Evolutionary conservation across 1,140 invertebrate species (phyloP), one percentile per base, ranked within the genome.

Genomic region (Streblospio benedicti): DNA sequence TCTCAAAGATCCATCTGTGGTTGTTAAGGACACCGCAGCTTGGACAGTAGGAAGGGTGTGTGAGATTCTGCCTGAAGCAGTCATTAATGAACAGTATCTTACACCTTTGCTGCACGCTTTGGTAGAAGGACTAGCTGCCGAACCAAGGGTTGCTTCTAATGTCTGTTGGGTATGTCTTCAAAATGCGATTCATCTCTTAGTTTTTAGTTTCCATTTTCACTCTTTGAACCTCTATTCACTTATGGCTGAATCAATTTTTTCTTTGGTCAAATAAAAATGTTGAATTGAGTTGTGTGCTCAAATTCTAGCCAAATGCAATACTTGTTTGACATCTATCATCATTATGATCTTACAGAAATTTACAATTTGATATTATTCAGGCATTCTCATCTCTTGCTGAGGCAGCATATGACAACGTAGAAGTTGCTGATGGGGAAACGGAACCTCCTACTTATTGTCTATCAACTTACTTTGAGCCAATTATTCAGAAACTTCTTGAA

Each of bases 21-120:
- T 88, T 52, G 95, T 99, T 18, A 81, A 93, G 59, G 97, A 99
- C 73, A 99, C 96, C 14, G 88, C 91, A 0, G 95, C 96, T 0
- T 99, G 97, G 97, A 93, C 93, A 0, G 89, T 99, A 68, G 94
- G 94, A 2, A 83, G 95, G 64, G 93, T 99, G 50, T 98, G 94
- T 79, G 96, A 99, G 78, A 87, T 96, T 44, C 90, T 97, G 61
- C 93, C 94, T 0, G 93, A 96, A 71, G 90, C 93, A 16, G 94
- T 92, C 0, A 90, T 97, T n/a, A 93, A 90, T 76, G 86, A 90
- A 67, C 84, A 83, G 0, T 69, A 63, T 55, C 77, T 97, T 20
- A 86, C 75, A 71, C 86, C 88, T 4, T 72, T 99, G 12, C 75
- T 99, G 1, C 87, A 94, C 73, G 90, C 90, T 64, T 82, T 99